Evolutionary conservation across 92 coral and sea anemone genomes (phyloP).

Genomic region (Phenganax stokvisi): DNA sequence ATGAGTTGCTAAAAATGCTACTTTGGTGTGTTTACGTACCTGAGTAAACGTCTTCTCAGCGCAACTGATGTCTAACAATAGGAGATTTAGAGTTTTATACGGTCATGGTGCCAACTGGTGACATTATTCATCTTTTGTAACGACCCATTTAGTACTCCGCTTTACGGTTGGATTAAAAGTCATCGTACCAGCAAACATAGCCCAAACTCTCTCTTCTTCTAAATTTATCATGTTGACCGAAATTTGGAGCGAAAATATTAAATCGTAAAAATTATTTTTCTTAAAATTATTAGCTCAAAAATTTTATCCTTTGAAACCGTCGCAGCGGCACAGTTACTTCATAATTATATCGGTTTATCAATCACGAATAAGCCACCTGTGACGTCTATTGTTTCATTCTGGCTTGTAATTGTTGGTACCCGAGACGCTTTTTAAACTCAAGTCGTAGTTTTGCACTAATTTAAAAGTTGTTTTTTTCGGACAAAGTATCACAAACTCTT

Average conservation of each 20-base stretch:
- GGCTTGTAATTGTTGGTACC: constrained; percentile 38
- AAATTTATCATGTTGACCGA: neutral
- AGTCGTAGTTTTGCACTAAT: too few species aligned
- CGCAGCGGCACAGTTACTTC: neutral
- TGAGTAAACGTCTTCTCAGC: constrained; percentile 28
- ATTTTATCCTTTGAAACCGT: neutral
- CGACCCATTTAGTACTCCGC: constrained; percentile 32
- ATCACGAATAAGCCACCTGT: constrained; percentile 23
- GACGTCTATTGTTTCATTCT: constrained; percentile 10
- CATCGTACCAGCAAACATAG: constrained; percentile 12
- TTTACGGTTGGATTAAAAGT: constrained; percentile 36
- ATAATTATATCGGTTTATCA: neutral
- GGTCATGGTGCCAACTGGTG: constrained; percentile 31
- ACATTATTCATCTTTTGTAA: constrained; percentile 37
- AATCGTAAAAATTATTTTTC: neutral
- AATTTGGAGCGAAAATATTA: neutral
- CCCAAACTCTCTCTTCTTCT: neutral
- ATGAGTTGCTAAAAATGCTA: neutral
- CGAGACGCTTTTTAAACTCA: constrained; percentile 5
- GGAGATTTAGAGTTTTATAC: constrained; percentile 20
- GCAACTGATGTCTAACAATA: constrained; percentile 35
- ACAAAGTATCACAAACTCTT: too few species aligned
- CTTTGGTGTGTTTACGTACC: constrained; percentile 18
- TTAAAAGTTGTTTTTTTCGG: too few species aligned
- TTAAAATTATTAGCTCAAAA: neutral